Conservation (phyloP, 2,797 vertebrate genomes). For the Neosalanx taihuensis region DNA sequence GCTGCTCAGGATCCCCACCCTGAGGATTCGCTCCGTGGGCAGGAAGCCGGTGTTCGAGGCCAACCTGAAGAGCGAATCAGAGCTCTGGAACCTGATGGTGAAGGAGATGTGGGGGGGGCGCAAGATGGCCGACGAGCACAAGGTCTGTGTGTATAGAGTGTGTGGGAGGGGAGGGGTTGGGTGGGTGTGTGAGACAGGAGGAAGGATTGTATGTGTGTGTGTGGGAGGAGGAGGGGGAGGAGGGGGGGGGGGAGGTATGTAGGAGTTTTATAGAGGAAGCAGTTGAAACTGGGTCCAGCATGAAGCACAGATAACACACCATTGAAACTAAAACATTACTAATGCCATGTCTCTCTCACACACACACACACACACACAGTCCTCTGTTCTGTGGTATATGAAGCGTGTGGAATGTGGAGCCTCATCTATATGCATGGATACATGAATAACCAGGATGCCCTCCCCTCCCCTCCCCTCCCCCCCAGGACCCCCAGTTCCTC, state of each 20-base stretch:
- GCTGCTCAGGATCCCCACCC: constrained; percentile 84
- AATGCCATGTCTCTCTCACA: no score
- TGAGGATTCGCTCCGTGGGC: constrained; percentile 81
- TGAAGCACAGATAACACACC: no score
- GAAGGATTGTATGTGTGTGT: background rate
- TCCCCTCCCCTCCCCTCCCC: background rate
- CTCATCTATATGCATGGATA: background rate
- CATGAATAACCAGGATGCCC: background rate
- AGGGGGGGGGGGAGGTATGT: no score
- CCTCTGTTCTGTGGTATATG: background rate
- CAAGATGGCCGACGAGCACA: constrained; percentile 90
- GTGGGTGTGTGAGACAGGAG: background rate
- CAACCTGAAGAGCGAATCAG: constrained; percentile 92
- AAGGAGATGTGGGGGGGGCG: constrained; percentile 98
- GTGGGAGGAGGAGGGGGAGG: background rate
- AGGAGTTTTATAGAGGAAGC: no score
- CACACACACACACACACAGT: background rate
- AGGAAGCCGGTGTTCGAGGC: constrained; percentile 89
- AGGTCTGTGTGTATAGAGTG: constrained; percentile 71
- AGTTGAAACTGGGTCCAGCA: no score
- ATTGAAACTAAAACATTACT: no score
- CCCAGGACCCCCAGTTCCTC: constrained; percentile 94
- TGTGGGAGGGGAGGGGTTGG: background rate
- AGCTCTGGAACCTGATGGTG: constrained; percentile 96
- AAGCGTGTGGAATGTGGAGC: background rate